These are phyloP conservation scores for Mesorhabditis spiculigera DNA, from an alignment of 2,888 invertebrate genomes.

Conservation along the genomic window DNA sequence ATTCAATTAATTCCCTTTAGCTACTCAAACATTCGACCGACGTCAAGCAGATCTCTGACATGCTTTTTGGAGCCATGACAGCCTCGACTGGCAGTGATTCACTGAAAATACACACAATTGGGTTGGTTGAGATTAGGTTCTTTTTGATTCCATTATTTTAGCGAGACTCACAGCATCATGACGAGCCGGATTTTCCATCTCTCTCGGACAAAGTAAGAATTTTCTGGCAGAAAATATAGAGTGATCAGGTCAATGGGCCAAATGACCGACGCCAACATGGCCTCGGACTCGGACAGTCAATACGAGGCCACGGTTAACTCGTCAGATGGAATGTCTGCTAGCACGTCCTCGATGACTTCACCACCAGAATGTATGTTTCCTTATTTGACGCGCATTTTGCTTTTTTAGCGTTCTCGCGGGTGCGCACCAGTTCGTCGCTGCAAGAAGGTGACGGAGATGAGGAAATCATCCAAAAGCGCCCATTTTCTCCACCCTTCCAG, in stretches of 20 bases:
- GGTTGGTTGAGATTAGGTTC: slow-evolving; percentile 19
- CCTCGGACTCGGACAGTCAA: slow-evolving; percentile 41
- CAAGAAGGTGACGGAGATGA: slow-evolving; percentile 1
- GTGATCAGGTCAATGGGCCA: background rate
- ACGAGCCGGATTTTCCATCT: slow-evolving; percentile 40
- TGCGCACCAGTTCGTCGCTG: background rate
- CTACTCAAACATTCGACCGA: slow-evolving; percentile 19
- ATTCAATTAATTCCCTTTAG: background rate
- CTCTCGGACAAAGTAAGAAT: slow-evolving; percentile 18
- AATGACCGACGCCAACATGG: slow-evolving; percentile 15
- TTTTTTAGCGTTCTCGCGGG: background rate
- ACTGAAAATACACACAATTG: slow-evolving; percentile 43
- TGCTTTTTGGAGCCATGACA: slow-evolving; percentile 47
- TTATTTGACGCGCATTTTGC: slow-evolving; percentile 11
- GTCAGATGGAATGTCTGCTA: slow-evolving; percentile 27
- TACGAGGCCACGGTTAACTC: slow-evolving; percentile 40
- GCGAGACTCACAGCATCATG: slow-evolving; percentile 33
- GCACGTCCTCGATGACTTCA: slow-evolving; percentile 17
- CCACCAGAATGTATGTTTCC: slow-evolving; percentile 24
- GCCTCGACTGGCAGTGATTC: slow-evolving; percentile 30
- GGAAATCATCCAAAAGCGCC: slow-evolving; percentile 13
- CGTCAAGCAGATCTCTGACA: slow-evolving; percentile 23
- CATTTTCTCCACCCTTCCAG: slow-evolving; percentile 45
- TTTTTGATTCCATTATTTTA: slow-evolving; percentile 20
- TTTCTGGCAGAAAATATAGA: too few species aligned